phyloP scores from a whole-genome alignment of 2,888 invertebrate genomes.

The Peribatodes rhomboidaria region DNA sequence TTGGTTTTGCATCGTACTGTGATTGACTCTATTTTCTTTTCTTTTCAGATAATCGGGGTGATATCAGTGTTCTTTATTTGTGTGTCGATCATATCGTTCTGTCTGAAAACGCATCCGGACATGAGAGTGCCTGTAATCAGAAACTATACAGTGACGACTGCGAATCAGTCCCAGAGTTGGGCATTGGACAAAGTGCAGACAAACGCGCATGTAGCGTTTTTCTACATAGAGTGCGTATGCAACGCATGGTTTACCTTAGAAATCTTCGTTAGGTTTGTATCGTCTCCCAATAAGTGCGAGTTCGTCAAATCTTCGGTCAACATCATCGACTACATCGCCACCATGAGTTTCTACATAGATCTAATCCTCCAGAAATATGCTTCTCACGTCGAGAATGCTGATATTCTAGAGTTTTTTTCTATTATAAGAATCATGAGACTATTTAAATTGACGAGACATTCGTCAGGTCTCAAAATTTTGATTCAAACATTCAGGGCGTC shows the following conservation, averaged over 20 bases:
- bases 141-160: constrained; percentile 92
- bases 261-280: constrained; percentile 96
- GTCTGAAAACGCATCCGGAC: constrained; percentile 99
- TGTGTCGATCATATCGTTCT: constrained; percentile 99
- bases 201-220: constrained; percentile 98
- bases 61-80: constrained; percentile 99
- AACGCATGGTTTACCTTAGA: constrained; percentile 99
- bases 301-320: constrained; percentile 99
- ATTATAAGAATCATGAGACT: constrained; percentile 99
- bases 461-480: constrained; percentile 98
- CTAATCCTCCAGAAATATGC: constrained; percentile 95
- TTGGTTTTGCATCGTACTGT: constrained; percentile 13
- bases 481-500: constrained; percentile 99
- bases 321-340: constrained; percentile 99
- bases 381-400: constrained; percentile 96
- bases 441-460: constrained; percentile 98
- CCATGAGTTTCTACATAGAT: constrained; percentile 99
- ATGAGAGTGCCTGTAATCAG: constrained; percentile 97
- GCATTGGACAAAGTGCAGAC: constrained; percentile 96
- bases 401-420: constrained; percentile 98
- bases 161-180: constrained; percentile 92
- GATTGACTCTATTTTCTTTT: constrained; percentile 45
- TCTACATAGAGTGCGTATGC: constrained; percentile 99
- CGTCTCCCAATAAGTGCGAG: constrained; percentile 96
- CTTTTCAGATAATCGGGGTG: constrained; percentile 97